Percentiles rank a stretch among this genome's conserved stretches.
These are phyloP conservation scores for Solenopsis fugax DNA, from an alignment of 1,140 invertebrate genomes.

Conservation along the genomic window DNA sequence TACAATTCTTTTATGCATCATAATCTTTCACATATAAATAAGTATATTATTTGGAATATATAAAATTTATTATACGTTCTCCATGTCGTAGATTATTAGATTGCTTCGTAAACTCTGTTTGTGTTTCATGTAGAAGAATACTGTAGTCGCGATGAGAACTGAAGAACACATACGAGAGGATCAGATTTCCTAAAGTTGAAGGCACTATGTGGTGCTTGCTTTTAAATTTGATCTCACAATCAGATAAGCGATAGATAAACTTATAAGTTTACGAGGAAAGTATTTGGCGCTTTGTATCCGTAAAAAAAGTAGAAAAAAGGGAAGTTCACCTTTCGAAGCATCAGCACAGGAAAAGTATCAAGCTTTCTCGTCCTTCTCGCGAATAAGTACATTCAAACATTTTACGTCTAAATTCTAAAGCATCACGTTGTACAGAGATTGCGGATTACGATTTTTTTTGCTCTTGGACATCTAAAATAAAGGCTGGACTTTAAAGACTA, in stretches of 20 bases:
- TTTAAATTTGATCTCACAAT: conserved; percentile 38
- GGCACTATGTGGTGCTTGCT: neutral
- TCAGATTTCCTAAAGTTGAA: conserved; percentile 50
- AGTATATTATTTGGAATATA: neutral
- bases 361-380: neutral
- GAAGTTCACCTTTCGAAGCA: neutral
- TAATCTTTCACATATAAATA: neutral
- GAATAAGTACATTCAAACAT: conserved; percentile 1
- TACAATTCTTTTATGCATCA: neutral
- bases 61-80: neutral
- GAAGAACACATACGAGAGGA: neutral
- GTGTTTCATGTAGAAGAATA: neutral
- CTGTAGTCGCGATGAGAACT: neutral
- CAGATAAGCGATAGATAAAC: conserved; percentile 15
- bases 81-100: neutral
- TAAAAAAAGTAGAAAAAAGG: neutral
- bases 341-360: neutral
- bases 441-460: neutral
- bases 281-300: conserved; percentile 6
- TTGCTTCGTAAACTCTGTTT: neutral
- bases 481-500: conserved; percentile 22
- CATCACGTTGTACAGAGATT: neutral
- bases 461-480: conserved; percentile 11
- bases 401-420: neutral
- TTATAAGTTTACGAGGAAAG: conserved; percentile 34